These are phyloP conservation scores for Drosophila yooni DNA, from an alignment of 2,888 invertebrate species.

Conservation along the genomic window DNA sequence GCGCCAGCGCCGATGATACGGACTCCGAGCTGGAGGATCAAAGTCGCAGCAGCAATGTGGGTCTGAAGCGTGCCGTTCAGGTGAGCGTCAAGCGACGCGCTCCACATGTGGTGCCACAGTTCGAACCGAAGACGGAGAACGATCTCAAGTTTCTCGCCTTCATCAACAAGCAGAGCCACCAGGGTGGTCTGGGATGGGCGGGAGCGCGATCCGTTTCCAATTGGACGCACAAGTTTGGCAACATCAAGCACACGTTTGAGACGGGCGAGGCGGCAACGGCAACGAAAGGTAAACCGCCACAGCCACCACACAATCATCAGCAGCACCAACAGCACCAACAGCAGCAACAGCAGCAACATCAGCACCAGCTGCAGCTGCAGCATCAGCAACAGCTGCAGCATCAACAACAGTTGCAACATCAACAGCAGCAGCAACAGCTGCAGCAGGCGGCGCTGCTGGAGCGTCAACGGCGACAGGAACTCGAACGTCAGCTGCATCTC, in stretches of 20 bases:
- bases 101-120: slow-evolving; percentile 87
- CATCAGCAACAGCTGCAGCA: slow-evolving; percentile 84
- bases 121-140: slow-evolving; percentile 93
- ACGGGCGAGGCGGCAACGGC: slow-evolving; percentile 76
- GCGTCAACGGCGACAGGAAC: slow-evolving; percentile 84
- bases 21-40: slow-evolving; percentile 83
- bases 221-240: slow-evolving; percentile 93
- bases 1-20: slow-evolving; percentile 85
- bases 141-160: slow-evolving; percentile 94
- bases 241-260: slow-evolving; percentile 93
- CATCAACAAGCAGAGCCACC: slow-evolving; percentile 90
- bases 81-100: slow-evolving; percentile 86
- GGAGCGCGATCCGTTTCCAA: slow-evolving; percentile 86
- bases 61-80: slow-evolving; percentile 87
- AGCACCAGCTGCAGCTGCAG: slow-evolving; percentile 82
- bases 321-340: slow-evolving; percentile 85
- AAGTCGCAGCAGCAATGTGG: slow-evolving; percentile 78
- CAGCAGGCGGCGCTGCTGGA: slow-evolving; percentile 65
- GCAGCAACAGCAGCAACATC: slow-evolving; percentile 83
- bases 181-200: slow-evolving; percentile 83
- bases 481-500: slow-evolving; percentile 67
- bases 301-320: slow-evolving; percentile 86
- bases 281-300: slow-evolving; percentile 84
- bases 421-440: slow-evolving; percentile 59
- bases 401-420: slow-evolving; percentile 85